Percentiles rank a stretch among this genome's conserved stretches.
Evolutionary conservation across 2,888 invertebrate species (phyloP).

Genomic region (Dryobotodes eremita): DNA sequence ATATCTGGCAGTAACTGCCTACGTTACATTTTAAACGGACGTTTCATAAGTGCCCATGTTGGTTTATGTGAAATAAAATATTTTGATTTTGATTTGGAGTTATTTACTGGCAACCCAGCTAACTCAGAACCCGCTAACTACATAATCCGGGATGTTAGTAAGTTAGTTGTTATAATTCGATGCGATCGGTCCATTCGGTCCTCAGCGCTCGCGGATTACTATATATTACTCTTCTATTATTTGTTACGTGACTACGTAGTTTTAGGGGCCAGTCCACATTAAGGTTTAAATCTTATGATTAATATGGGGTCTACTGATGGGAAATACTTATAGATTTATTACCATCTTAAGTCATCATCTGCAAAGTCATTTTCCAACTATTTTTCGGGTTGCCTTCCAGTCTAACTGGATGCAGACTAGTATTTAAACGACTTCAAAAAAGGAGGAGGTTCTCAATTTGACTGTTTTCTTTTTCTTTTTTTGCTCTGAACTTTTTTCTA

Average conservation of each 20-base stretch:
- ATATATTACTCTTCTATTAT: constrained; percentile 40
- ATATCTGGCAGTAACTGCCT: background rate
- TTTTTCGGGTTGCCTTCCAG: too few species aligned
- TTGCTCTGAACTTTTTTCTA: too few species aligned
- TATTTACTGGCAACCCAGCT: constrained; percentile 40
- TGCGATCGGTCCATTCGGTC: constrained; percentile 59
- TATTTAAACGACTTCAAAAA: too few species aligned
- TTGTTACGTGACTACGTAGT: background rate
- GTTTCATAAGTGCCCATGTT: too few species aligned
- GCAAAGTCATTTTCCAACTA: too few species aligned
- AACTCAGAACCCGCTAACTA: constrained; percentile 54
- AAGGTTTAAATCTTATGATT: background rate
- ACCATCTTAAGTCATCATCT: background rate
- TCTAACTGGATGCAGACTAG: too few species aligned
- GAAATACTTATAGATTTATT: background rate
- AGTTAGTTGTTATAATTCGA: constrained; percentile 66
- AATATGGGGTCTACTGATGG: background rate
- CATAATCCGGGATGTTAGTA: constrained; percentile 61
- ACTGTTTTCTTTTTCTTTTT: too few species aligned
- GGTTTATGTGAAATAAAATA: too few species aligned
- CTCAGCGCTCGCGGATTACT: constrained; percentile 29
- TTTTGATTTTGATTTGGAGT: too few species aligned
- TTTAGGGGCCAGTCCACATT: background rate
- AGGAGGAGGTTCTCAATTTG: too few species aligned
- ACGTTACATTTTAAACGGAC: background rate